Conservation (phyloP, 2,888 invertebrate genomes). For the Thymelicus lineola region DNA sequence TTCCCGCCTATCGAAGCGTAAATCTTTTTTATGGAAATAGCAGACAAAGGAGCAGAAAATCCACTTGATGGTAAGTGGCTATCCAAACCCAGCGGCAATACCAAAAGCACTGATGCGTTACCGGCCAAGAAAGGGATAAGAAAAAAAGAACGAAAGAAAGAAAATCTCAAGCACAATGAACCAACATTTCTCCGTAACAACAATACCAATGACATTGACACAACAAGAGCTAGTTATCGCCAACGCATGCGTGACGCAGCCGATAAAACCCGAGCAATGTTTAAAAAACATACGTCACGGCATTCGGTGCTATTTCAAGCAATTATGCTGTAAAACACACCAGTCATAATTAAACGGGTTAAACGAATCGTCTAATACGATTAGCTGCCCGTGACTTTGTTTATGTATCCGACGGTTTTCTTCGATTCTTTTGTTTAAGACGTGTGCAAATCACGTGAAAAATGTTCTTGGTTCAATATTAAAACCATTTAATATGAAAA, state of each 20-base stretch:
- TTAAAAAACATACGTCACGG: slow-evolving; percentile 22
- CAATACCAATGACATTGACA: background rate
- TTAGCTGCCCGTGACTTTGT: background rate
- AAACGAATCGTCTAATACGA: slow-evolving; percentile 13
- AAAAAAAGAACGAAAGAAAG: no score
- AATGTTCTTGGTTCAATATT: no score
- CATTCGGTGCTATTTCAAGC: slow-evolving; percentile 15
- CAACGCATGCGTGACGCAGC: slow-evolving; percentile 2
- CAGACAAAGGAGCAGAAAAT: no score
- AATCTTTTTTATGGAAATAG: no score
- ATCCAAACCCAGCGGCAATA: no score
- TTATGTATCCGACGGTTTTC: background rate
- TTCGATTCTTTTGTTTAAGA: no score
- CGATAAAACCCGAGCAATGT: slow-evolving; percentile 18
- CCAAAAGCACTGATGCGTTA: no score
- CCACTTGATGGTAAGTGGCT: no score
- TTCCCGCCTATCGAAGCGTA: no score
- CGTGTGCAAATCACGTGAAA: no score
- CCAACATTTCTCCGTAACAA: background rate
- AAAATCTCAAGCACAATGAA: background rate
- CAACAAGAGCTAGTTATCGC: slow-evolving; percentile 8
- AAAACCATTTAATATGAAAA: no score
- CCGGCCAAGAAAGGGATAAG: no score
- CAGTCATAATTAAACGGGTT: slow-evolving; percentile 5
- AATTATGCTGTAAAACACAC: slow-evolving; percentile 22